These are phyloP conservation scores for Diorhabda sublineata DNA, from an alignment of 1,140 invertebrate species.

Conservation along the genomic window DNA sequence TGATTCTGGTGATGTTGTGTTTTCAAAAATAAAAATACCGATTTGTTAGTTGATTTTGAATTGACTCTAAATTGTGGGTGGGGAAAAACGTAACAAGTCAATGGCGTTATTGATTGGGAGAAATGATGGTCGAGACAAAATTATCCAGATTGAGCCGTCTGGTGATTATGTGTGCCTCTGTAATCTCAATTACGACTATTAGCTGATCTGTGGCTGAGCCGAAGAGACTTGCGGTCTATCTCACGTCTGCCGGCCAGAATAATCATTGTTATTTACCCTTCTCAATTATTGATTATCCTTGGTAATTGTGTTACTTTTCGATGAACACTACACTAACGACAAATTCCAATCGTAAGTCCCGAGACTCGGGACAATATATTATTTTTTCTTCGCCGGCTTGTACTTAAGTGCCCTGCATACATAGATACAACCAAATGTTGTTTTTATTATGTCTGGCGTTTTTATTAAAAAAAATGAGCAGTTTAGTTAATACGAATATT, in stretches of 20 bases:
- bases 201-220: conserved; percentile 21
- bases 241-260: conserved; percentile 31
- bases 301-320: conserved; percentile 36
- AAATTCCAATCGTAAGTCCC: conserved; percentile 8
- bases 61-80: conserved; percentile 1
- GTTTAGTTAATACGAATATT: too few relatives aligned
- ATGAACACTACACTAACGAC: conserved; percentile 22
- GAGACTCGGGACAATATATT: conserved; percentile 6
- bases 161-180: conserved; percentile 29
- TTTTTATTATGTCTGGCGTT: not conserved
- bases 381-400: conserved; percentile 10
- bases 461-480: not conserved
- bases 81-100: conserved; percentile 6
- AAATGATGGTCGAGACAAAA: conserved; percentile 16
- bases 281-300: conserved; percentile 41
- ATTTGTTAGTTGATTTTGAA: not conserved
- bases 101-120: conserved; percentile 9
- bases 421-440: not conserved
- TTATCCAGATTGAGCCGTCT: conserved; percentile 13
- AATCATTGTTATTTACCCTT: conserved; percentile 39
- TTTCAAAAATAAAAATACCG: too few relatives aligned
- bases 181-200: conserved; percentile 37
- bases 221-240: conserved; percentile 17
- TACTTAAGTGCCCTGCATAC: conserved; percentile 9
- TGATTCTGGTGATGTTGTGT: too few relatives aligned